These are phyloP conservation scores for Polyploca ridens DNA, from an alignment of 2,888 invertebrate genomes.

Conservation along the genomic window DNA sequence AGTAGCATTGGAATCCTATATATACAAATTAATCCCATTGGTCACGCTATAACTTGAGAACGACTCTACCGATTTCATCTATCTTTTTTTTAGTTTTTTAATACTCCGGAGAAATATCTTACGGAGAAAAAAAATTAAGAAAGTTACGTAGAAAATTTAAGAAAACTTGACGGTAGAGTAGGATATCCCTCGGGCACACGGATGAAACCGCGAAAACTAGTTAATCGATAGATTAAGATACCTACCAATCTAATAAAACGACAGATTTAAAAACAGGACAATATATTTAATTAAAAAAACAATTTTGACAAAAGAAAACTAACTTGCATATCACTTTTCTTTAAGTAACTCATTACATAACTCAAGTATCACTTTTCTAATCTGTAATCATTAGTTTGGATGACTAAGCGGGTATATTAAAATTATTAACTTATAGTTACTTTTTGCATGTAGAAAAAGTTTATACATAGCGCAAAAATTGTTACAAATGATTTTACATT, in stretches of 20 bases:
- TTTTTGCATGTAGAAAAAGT: slow-evolving; percentile 32
- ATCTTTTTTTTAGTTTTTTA: no score
- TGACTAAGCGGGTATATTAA: slow-evolving; percentile 44
- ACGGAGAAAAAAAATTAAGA: no score
- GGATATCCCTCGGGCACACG: no score
- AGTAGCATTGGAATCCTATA: no score
- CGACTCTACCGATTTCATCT: no score
- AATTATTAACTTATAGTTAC: slow-evolving; percentile 17
- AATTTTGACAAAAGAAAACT: slow-evolving; percentile 58
- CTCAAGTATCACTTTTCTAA: slow-evolving; percentile 49
- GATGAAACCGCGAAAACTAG: no score
- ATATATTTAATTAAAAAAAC: slow-evolving; percentile 64
- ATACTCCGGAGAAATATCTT: no score
- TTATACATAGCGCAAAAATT: slow-evolving; percentile 16
- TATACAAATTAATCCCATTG: no score
- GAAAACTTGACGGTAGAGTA: no score
- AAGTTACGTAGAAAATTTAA: no score
- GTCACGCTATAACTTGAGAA: no score
- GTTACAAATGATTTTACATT: not conserved
- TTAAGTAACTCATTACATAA: slow-evolving; percentile 61
- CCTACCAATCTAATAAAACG: slow-evolving; percentile 6
- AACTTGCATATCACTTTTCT: slow-evolving; percentile 57
- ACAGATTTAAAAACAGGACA: slow-evolving; percentile 60
- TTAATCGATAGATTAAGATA: no score
- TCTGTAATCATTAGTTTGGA: slow-evolving; percentile 27